phyloP scores from a whole-genome alignment of 2,797 vertebrate species.

The Pampus argenteus region DNA sequence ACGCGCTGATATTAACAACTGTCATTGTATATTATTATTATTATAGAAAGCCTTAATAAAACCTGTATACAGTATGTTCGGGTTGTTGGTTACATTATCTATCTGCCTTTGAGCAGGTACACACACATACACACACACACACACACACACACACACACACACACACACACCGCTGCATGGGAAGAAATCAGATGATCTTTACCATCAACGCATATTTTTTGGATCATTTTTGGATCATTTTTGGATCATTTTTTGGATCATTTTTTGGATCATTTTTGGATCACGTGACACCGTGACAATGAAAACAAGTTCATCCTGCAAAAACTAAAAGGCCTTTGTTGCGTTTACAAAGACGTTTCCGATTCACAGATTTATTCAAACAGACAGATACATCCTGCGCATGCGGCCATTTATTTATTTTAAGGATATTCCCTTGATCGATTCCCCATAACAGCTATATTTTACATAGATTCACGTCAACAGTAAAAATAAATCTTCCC shows the following conservation, averaged over 20 bases:
- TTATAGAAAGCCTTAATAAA: no score
- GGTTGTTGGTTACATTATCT: background rate
- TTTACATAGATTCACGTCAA: background rate
- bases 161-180: no score
- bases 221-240: no score
- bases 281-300: no score
- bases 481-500: background rate
- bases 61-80: background rate
- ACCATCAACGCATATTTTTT: no score
- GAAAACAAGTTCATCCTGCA: background rate
- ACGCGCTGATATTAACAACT: background rate
- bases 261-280: no score
- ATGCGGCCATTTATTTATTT: background rate
- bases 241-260: no score
- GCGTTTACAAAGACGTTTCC: background rate
- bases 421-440: background rate
- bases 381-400: background rate
- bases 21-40: no score
- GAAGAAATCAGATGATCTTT: no score
- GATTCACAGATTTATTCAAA: background rate
- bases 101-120: slow-evolving; percentile 46
- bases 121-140: background rate
- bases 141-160: slow-evolving; percentile 1
- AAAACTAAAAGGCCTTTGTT: slow-evolving; percentile 11
- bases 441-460: background rate